phyloP scores from a whole-genome alignment of 2,888 invertebrate species.

The Eustalomyia histrio region DNA sequence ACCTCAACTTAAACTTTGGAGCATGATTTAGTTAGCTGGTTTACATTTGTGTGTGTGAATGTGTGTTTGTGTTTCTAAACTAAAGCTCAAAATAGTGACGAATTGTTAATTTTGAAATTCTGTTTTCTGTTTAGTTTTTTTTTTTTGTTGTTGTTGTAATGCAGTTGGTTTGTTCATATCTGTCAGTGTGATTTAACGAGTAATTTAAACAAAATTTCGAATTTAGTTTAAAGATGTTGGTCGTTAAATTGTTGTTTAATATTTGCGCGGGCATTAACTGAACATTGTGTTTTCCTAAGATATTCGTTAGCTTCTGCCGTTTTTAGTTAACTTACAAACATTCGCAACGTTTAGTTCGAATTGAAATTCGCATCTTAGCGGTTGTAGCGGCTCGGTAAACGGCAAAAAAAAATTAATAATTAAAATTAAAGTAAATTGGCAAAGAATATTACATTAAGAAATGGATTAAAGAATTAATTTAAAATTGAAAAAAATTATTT shows the following conservation, averaged over 20 bases:
- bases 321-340: slow-evolving; percentile 52
- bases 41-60: not conserved
- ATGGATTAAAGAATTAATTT: not conserved
- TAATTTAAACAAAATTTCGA: slow-evolving; percentile 23
- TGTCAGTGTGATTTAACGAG: slow-evolving; percentile 9
- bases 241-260: slow-evolving; percentile 37
- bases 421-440: slow-evolving; percentile 19
- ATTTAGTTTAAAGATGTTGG: slow-evolving; percentile 21
- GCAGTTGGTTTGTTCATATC: slow-evolving; percentile 8
- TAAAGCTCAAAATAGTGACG: slow-evolving; percentile 43
- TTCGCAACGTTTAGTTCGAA: slow-evolving; percentile 72
- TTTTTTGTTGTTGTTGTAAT: not conserved
- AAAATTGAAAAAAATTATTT: not conserved
- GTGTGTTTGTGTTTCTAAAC: not conserved
- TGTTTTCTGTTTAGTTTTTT: slow-evolving; percentile 25
- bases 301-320: slow-evolving; percentile 51
- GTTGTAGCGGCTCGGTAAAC: slow-evolving; percentile 70
- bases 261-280: slow-evolving; percentile 31
- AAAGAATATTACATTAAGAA: not conserved
- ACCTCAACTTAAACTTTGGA: slow-evolving; percentile 10
- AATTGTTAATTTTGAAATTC: slow-evolving; percentile 41
- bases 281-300: slow-evolving; percentile 17
- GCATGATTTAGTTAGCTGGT: not conserved
- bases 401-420: slow-evolving; percentile 20
- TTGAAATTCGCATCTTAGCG: slow-evolving; percentile 76